Base-by-base conservation (phyloP, 2,113 vertebrate genomes). In the Anseranas semipalmata region DNA sequence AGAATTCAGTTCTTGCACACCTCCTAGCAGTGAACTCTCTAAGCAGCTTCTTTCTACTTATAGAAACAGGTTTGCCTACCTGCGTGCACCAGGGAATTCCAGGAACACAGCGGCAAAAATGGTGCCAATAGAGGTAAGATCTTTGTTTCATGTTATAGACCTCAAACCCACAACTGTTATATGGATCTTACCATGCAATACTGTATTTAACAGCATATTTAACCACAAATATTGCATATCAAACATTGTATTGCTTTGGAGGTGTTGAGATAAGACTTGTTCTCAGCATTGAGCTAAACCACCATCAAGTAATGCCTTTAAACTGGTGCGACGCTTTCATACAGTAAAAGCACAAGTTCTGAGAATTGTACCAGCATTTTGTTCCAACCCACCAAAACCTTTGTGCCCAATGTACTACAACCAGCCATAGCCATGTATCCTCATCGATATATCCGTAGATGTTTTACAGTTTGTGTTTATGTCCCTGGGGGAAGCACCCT, bases 61-160 rank as follows among this genome's bases (percentile, higher is more conserved):
- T 0, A 25, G 27, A 4, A 87, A 9, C 7, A 33, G 35, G 13
- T 35, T 68, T 88, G 20, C 58, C 46, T 27, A 19, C 33, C 30
- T 67, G 41, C 19, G 6, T 0, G 6, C 15, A 13, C 11, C 52
- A 50, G 8, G 41, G 32, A 83, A 68, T 62, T 15, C 11, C 4
- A 43, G 33, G 48, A 45, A 32, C 18, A 25, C 12, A 28, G 35
- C 1, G 2, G 77, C 25, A 72, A 43, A 62, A 39, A 33, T 60
- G 37, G 56, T 3, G 15, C 10, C 7, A 25, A 65, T 1, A 15
- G 12, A 2, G 4, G 1, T 53, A 48, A 39, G 28, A 35, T 59
- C 22, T 63, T 62, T 60, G 28, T 15, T 73, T 62, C 5, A 5
- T 20, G 33, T 22, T 48, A 24, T 0, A 24, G 45, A 21, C 30